Evolutionary conservation across 2,797 vertebrate genomes (phyloP), one percentile per base, ranked within the genome.

Genomic region (Coreius guichenoti): DNA sequence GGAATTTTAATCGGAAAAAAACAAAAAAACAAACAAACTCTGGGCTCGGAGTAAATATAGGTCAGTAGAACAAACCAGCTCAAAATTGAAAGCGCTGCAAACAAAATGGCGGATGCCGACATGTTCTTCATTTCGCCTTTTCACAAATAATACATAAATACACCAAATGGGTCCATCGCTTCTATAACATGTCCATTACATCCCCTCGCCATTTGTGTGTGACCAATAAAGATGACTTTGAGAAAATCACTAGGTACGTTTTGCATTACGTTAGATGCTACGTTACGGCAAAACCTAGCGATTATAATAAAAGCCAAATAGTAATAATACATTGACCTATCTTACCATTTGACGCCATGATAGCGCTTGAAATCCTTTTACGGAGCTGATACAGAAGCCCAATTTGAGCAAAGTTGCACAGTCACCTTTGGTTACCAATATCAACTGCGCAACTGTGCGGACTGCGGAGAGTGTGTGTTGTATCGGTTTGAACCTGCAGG

Each of bases 91-190:
- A 77, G 26, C 31, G 79, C 33, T 39, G 56, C 65, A 19, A 87
- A 89, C 88, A 89, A 89, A 89, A 89, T 89, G 88, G 86, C 83
- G 83, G 83, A 80, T 14, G 31, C 88, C 86, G 88, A 87, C 88
- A 89, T 89, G 86, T 89, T 89, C 82, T 89, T 43, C 26, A 7
- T 36, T 76, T 77, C 3, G 12, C 5, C 5, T 31, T 77, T 43
- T 61, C 8, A 47, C 26, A 70, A 56, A 61, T 56, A 81, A 47
- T 45, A 16, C 29, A 36, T 13, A 8, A 5, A 49, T 49, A 8
- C n/a, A 29, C 23, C 56, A 75, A 67, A 75, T 4, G 4, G 8
- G n/a, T 12, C 5, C 2, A 21, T 58, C 6, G 23, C 80, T 45
- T 12, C 16, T 4, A 21, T 36, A 4, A 75, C 3, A 65, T 4